Evolutionary conservation across 1,140 invertebrate species (phyloP), one percentile per base, ranked within the genome.

Genomic region (Proctacanthus coquilletti): DNA sequence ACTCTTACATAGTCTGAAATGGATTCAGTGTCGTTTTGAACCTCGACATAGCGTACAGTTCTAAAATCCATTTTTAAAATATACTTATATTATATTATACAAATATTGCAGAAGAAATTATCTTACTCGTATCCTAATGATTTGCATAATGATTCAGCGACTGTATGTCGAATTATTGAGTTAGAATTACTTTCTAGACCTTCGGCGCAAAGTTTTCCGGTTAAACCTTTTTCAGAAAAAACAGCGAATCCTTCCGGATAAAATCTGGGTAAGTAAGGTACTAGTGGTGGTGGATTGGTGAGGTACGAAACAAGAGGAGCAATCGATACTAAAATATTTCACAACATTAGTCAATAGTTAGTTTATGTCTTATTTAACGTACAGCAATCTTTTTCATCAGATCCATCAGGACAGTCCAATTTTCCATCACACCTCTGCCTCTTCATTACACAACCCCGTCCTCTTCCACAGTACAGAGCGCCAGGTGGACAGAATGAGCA

Each of bases 301-400:
- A 77, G 55, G 29, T 65, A 62, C 1, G 68, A 60, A 15, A 81
- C 61, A 38, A 71, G 74, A 10, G 80, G 75, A 3, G 80, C 71
- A 18, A 89, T 64, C 19, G 75, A 77, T 38, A 89, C 83, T 87
- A 44, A 6, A 51, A 46, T 36, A 42, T 3, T 19, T 3, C 39
- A 38, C 42, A 17, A n/a, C 10, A 14, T 8, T 14, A 32, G 18
- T 19, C 2, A 29, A 29, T 34, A 34, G 2, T 25, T 25, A 34
- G 14, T 20, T 38, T 36, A 34, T 27, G 18, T 23, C 40, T 17
- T 40, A 34, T 3, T 14, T 34, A 29, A 73, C 80, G 78, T 63
- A 86, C 84, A 63, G 50, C 87, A 91, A 47, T 77, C 76, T 50
- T 76, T 71, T 55, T 92, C 87, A 45, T 92, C 86, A 42, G 78